These are phyloP conservation scores for Lysandra coridon DNA, from an alignment of 2,888 invertebrate genomes.

Conservation along the genomic window DNA sequence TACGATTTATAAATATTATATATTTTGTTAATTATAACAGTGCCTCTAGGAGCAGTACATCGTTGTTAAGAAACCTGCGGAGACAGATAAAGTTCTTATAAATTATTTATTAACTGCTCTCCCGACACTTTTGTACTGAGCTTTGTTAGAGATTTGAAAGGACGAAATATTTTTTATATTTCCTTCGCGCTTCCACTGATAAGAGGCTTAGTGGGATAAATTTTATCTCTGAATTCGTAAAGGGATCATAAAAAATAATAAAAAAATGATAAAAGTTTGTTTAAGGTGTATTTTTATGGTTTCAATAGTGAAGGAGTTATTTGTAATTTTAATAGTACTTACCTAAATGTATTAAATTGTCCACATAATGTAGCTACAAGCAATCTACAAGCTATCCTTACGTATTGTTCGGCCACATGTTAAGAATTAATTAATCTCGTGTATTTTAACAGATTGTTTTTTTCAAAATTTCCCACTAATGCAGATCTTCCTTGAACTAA, in stretches of 20 bases:
- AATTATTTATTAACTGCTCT: constrained; percentile 63
- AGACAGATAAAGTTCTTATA: constrained; percentile 52
- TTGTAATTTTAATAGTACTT: background rate
- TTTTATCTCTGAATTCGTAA: constrained; percentile 17
- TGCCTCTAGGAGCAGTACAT: constrained; percentile 46
- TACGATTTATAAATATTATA: constrained; percentile 3
- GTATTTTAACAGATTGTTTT: no score
- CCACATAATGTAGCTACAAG: no score
- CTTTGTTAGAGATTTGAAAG: constrained; percentile 44
- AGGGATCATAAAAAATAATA: constrained; percentile 24
- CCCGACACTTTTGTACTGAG: constrained; percentile 43
- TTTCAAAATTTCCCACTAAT: no score
- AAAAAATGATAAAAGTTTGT: constrained; percentile 5
- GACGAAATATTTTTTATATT: constrained; percentile 28
- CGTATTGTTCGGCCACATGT: no score
- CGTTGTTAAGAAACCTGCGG: constrained; percentile 47
- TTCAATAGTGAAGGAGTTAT: background rate
- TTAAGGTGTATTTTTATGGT: constrained; percentile 12
- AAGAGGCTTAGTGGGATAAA: constrained; percentile 25
- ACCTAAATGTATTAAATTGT: background rate
- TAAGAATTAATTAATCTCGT: no score
- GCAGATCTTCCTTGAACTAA: no score
- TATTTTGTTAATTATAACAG: background rate
- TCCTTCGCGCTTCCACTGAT: constrained; percentile 24
- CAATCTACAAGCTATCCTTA: no score